Base-by-base conservation (phyloP, 2,888 invertebrate genomes). In the Dinocampus coccinellae region DNA sequence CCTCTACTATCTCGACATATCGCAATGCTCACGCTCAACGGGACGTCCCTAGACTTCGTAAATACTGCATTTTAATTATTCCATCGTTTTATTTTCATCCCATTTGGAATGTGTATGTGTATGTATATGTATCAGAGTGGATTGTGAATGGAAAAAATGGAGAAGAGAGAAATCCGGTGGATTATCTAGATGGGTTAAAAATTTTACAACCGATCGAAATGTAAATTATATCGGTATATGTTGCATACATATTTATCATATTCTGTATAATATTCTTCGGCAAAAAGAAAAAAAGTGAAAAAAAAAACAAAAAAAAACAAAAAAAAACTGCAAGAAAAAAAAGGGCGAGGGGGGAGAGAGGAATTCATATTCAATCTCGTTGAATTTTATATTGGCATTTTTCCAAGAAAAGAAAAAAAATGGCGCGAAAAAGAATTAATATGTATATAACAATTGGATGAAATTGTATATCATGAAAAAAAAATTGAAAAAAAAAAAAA, bases 11-110 rank as follows among this genome's bases (percentile, higher is more conserved):
- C 57, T 53, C 66, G 20, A 26, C 61, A 58, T 69, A 65, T 75
- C 76, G 78, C 77, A 77, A 80, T 75, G 47, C 47, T 16, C 47
- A 6, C 29, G 76, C 79, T 68, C 75, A 77, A 75, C 78, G 75
- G 75, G 78, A n/a, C 76, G 72, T 72, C 66, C 72, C 73, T 39
- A 68, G 42, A 70, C 74, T 75, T 69, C 74, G 76, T 78, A 76
- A 80, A 81, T 79, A 80, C 79, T 78, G 69, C 78, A 77, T 84
- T 85, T 84, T 83, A 83, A 83, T 84, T 83, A 81, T 81, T 81
- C 77, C 74, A 62, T 74, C 71, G 76, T 63, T 76, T 74, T 69
- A 47, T 79, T 77, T 71, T 76, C 64, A 72, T 73, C 72, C 2
- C 10, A 20, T 26, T 26, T 55, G n/a, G 11, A 29, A 11, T 36